Evolutionary conservation across 2,888 invertebrate genomes (phyloP).

Genomic region (Cryptocheilus praepositus): DNA sequence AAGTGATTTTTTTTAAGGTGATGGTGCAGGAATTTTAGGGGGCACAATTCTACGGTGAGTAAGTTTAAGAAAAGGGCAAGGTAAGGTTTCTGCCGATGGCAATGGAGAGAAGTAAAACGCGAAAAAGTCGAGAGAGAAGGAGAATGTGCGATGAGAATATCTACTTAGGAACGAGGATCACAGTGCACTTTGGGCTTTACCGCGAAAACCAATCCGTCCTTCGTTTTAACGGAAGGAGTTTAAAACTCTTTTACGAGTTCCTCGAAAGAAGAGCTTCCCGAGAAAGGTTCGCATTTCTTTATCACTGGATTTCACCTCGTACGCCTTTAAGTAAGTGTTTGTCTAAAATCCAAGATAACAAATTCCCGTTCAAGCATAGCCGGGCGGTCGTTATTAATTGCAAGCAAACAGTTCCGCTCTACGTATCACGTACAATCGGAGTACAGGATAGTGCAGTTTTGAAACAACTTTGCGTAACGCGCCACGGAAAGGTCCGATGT

Average conservation of each 20-base stretch:
- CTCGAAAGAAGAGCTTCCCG: constrained; percentile 45
- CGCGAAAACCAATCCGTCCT: constrained; percentile 62
- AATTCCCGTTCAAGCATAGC: background rate
- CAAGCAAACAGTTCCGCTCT: background rate
- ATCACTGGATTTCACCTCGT: constrained; percentile 32
- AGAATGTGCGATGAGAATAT: constrained; percentile 28
- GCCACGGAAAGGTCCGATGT: too few species aligned
- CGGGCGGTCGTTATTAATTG: too few species aligned
- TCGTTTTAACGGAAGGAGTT: constrained; percentile 51
- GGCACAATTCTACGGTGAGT: too few species aligned
- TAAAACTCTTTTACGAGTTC: constrained; percentile 60
- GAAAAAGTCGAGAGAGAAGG: constrained; percentile 37
- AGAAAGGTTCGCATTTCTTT: constrained; percentile 25
- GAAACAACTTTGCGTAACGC: too few species aligned
- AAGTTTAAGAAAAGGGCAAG: background rate
- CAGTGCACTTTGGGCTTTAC: constrained; percentile 53
- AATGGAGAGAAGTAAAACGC: constrained; percentile 49
- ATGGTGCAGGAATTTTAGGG: too few species aligned
- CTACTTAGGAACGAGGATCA: constrained; percentile 48
- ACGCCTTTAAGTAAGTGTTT: background rate
- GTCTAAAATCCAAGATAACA: constrained; percentile 18
- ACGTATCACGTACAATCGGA: too few species aligned
- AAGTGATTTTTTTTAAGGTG: too few species aligned
- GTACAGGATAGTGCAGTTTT: too few species aligned
- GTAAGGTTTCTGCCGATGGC: background rate